phyloP scores from a whole-genome alignment of 2,113 vertebrate genomes.

The Ailurus styani region DNA sequence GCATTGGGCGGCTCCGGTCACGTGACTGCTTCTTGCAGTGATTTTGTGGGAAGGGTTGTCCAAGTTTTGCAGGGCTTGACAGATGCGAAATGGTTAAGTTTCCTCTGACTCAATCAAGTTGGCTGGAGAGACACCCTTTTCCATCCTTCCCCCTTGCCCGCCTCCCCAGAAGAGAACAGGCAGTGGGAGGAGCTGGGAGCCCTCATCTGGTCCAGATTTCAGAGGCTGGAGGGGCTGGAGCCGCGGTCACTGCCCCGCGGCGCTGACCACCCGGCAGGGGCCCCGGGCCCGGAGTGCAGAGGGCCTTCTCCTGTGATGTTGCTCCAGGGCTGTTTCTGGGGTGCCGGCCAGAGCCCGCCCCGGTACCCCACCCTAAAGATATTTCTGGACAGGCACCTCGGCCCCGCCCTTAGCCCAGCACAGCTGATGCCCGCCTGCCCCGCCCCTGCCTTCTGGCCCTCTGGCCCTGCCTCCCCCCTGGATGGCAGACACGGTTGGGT shows the following conservation, averaged over 20 bases:
- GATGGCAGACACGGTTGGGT: neutral
- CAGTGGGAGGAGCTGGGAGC: neutral
- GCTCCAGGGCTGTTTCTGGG: neutral
- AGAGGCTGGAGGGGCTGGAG: neutral
- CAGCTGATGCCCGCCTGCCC: slow-evolving; percentile 24
- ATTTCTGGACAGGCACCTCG: slow-evolving; percentile 28
- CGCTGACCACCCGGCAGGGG: neutral
- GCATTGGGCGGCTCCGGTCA: slow-evolving; percentile 49
- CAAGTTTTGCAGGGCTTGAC: slow-evolving; percentile 48
- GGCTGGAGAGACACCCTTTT: slow-evolving; percentile 43
- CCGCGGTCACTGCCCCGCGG: neutral
- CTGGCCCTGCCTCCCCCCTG: neutral
- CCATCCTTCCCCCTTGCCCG: neutral
- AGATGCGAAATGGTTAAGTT: slow-evolving; percentile 66
- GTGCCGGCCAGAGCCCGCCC: slow-evolving; percentile 25
- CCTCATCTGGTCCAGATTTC: neutral
- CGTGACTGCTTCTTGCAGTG: slow-evolving; percentile 35
- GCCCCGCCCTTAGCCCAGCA: slow-evolving; percentile 5
- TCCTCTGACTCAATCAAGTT: slow-evolving; percentile 69
- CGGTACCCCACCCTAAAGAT: slow-evolving; percentile 45
- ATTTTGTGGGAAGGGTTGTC: slow-evolving; percentile 45
- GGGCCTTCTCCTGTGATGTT: neutral
- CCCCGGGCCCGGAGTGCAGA: neutral
- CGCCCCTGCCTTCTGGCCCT: neutral
- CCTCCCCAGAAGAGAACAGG: neutral